These are phyloP conservation scores for Myotis myotis DNA, from an alignment of 2,797 vertebrate species.

Conservation along the genomic window DNA sequence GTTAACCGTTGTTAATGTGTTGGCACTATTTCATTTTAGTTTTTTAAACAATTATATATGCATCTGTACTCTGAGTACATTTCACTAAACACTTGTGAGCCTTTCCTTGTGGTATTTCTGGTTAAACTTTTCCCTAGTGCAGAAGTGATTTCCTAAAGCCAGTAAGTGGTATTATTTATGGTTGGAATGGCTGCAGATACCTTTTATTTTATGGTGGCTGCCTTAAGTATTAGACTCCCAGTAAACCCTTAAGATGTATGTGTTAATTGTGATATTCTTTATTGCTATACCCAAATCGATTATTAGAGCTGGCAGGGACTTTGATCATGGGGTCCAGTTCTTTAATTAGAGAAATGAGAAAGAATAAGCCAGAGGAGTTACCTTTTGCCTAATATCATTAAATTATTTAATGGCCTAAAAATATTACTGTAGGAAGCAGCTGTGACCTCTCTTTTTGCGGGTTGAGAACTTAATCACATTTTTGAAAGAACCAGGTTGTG, in stretches of 20 bases:
- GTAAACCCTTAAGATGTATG: neutral
- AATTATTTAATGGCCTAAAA: conserved; percentile 35
- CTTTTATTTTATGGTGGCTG: neutral
- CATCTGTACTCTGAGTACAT: neutral
- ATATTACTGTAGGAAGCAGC: neutral
- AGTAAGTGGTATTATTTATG: conserved; percentile 36
- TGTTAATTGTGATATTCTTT: conserved; percentile 12
- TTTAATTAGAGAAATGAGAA: conserved; percentile 59
- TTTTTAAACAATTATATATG: neutral
- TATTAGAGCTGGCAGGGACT: conserved; percentile 1
- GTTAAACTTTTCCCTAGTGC: neutral
- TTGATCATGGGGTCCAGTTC: neutral
- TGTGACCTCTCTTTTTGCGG: conserved; percentile 1
- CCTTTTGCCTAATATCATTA: neutral
- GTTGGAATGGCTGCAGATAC: neutral
- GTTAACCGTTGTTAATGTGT: neutral
- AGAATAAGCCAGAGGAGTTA: conserved; percentile 45
- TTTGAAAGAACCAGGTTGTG: neutral
- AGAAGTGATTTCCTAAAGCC: neutral
- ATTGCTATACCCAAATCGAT: neutral
- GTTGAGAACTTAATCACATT: conserved; percentile 48
- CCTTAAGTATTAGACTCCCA: neutral
- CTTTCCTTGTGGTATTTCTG: neutral
- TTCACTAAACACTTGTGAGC: neutral
- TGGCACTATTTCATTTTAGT: neutral